Percentiles rank a stretch among this genome's conserved stretches.
Conservation (phyloP, 2,797 vertebrate genomes). For the Pseudochirops cupreus region DNA sequence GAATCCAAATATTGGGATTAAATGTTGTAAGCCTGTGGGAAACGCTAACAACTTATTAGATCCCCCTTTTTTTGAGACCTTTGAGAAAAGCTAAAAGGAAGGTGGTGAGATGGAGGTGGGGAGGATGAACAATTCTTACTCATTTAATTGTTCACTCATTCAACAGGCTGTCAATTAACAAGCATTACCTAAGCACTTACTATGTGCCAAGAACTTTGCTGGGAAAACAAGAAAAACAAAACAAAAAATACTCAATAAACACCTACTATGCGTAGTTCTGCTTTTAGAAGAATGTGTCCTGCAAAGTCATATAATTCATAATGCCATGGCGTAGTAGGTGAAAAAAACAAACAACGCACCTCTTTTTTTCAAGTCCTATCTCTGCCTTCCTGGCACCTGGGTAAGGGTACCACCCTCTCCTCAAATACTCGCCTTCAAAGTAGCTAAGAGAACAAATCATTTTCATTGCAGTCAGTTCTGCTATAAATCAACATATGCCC, state of each 20-base stretch:
- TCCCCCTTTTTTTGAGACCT: background rate
- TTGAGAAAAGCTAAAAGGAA: background rate
- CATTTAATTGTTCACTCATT: constrained; percentile 7
- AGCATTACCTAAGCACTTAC: constrained; percentile 4
- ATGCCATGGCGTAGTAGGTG: background rate
- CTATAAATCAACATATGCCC: background rate
- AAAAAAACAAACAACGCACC: background rate
- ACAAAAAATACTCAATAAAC: background rate
- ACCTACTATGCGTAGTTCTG: background rate
- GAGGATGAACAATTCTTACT: background rate
- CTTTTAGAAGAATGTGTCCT: background rate
- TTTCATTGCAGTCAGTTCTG: background rate
- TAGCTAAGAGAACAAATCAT: background rate
- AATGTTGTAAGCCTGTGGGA: background rate
- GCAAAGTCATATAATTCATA: background rate
- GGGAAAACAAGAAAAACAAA: background rate
- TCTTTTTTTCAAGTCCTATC: background rate
- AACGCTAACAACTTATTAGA: background rate
- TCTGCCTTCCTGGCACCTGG: background rate
- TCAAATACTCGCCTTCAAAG: background rate
- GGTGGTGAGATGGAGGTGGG: background rate
- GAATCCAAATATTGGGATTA: constrained; percentile 20
- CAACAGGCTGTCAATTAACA: background rate
- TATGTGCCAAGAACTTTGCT: constrained; percentile 10
- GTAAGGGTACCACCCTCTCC: background rate